A percentile compares a stretch with the other conserved stretches of the same genome.
Evolutionary conservation across 2,113 vertebrate genomes (phyloP).

Genomic region (Verasper variegatus): DNA sequence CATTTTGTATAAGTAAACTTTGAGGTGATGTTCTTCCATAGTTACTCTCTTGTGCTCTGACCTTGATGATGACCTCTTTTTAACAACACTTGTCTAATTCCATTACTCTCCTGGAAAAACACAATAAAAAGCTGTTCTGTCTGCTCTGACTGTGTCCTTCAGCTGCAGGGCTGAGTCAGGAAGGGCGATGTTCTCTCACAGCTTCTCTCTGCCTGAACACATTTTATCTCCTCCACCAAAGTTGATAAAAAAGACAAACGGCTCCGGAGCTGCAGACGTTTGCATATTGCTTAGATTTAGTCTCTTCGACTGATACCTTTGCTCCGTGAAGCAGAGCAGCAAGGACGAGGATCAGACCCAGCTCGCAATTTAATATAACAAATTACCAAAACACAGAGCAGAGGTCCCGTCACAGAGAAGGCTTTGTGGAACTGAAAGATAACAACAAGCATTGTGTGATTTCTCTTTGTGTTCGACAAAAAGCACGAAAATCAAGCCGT

Average conservation of each 20-base stretch:
- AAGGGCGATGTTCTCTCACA: not conserved
- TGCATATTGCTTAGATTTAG: not conserved
- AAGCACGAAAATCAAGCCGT: conserved; percentile 2
- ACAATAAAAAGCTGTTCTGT: not conserved
- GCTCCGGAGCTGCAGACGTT: conserved; percentile 5
- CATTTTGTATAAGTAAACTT: too few species aligned
- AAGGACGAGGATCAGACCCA: not conserved
- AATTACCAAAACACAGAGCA: not conserved
- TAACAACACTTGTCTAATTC: too few species aligned
- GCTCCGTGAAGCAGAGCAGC: conserved; percentile 9
- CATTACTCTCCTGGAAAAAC: not conserved
- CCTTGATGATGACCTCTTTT: not conserved
- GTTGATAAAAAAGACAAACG: conserved; percentile 14
- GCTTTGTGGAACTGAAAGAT: conserved; percentile 3
- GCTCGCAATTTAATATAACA: conserved; percentile 11
- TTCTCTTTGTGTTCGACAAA: not conserved
- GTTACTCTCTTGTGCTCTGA: not conserved
- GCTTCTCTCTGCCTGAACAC: too few species aligned
- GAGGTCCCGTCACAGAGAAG: not conserved
- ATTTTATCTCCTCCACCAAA: conserved; percentile 10
- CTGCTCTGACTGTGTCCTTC: not conserved
- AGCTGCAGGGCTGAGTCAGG: not conserved
- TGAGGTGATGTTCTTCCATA: not conserved
- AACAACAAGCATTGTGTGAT: conserved; percentile 4
- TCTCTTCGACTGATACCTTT: not conserved